Evolutionary conservation across 2,113 vertebrate species (phyloP), one percentile per base, ranked within the genome.

Genomic region (Atherinomorus stipes): DNA sequence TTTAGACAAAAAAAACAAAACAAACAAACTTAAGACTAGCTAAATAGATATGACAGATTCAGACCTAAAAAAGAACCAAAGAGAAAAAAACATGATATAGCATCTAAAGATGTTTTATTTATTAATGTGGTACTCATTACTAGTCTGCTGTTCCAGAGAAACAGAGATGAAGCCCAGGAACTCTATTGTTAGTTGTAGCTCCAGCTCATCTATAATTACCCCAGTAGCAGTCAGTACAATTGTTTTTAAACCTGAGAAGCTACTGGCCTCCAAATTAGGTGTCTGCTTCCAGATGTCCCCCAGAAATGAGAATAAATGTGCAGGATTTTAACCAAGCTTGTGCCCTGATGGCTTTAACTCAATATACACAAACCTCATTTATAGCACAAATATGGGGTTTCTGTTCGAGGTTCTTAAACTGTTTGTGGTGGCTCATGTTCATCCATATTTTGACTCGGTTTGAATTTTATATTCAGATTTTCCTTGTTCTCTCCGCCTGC

Each of bases 191-290:
- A 68, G 71, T 69, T 37, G 19, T 68, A 42, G 23, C 31, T 53
- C 18, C 26, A 53, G 53, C 66, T 49, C 54, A 38, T 49, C 61
- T 87, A 61, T 80, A 85, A 87, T 89, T 89, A 76, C 19, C 25
- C 7, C 45, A 81, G 64, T 59, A 80, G 51, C 47, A 74, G 64
- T 63, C 53, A 51, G 49, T 53, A 67, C 85, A 80, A 87, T 85
- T 76, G 40, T 83, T 73, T 88, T 83, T 63, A 62, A 81, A 83
- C 67, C 69, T 86, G 73, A 76, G 71, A 62, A 22, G 57, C 62
- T 60, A 64, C 84, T 59, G 56, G 44, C 50, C 7, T 64, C 60
- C 45, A 69, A 71, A 58, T 57, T 44, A 38, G 50, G 42, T 21
- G 49, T 62, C 21, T 64, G 11, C 47, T 70, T 61, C 49, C 31